Percentiles rank a stretch among this genome's conserved stretches.
phyloP scores from a whole-genome alignment of 1,140 invertebrate genomes.

The Eupeodes corollae region DNA sequence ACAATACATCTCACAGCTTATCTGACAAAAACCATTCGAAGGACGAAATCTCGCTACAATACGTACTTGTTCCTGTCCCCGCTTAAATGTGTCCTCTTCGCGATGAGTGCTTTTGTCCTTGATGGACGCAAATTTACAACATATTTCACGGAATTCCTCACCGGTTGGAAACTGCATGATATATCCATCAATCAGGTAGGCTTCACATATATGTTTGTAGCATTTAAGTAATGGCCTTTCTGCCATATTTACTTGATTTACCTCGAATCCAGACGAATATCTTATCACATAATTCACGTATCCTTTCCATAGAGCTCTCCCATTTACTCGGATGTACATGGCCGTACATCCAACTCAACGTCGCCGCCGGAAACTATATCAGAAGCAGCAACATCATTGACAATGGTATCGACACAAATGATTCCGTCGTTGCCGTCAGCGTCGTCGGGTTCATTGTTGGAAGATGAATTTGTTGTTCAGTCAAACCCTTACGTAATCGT shows the following conservation, averaged over 20 bases:
- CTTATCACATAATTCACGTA: too few species aligned
- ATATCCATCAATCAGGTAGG: slow-evolving; percentile 49
- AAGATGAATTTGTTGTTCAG: slow-evolving; percentile 9
- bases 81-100: slow-evolving; percentile 54
- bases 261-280: too few species aligned
- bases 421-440: slow-evolving; percentile 3
- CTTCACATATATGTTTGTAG: too few species aligned
- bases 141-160: slow-evolving; percentile 42
- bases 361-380: too few species aligned
- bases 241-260: not conserved
- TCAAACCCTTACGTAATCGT: slow-evolving; percentile 38
- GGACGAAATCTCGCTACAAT: slow-evolving; percentile 50
- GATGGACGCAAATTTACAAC: slow-evolving; percentile 42
- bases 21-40: slow-evolving; percentile 19
- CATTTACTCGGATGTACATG: too few species aligned
- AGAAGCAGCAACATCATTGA: slow-evolving; percentile 6
- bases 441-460: slow-evolving; percentile 1
- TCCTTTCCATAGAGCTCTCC: too few species aligned
- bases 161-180: slow-evolving; percentile 43
- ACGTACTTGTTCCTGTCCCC: slow-evolving; percentile 56
- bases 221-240: slow-evolving; percentile 12
- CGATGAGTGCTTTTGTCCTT: slow-evolving; percentile 44
- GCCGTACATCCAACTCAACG: not conserved
- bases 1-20: slow-evolving; percentile 12
- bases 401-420: not conserved